phyloP scores from a whole-genome alignment of 2,797 vertebrate species.

The Lacerta bilineata region DNA sequence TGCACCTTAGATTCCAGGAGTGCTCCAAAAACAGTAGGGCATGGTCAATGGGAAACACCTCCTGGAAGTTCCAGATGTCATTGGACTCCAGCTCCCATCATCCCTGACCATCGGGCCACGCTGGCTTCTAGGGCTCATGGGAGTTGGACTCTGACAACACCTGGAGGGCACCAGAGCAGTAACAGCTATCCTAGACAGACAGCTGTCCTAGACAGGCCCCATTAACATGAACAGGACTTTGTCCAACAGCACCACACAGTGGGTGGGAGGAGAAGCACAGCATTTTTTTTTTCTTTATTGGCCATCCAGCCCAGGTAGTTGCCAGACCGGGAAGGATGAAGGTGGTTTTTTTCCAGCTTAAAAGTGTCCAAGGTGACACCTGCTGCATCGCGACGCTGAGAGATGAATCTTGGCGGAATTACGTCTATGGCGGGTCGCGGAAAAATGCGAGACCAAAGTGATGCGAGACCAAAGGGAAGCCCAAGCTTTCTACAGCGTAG shows the following conservation, averaged over 20 bases:
- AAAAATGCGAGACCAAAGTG: slow-evolving; percentile 27
- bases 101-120: background rate
- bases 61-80: no score
- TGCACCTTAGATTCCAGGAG: background rate
- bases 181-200: background rate
- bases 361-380: no score
- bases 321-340: no score
- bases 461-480: slow-evolving; percentile 28
- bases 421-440: background rate
- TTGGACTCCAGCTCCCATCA: background rate
- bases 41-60: background rate
- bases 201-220: background rate
- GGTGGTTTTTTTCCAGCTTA: no score
- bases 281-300: no score
- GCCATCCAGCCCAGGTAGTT: background rate
- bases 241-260: no score
- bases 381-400: background rate
- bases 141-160: background rate
- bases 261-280: background rate
- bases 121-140: background rate
- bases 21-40: rapidly evolving
- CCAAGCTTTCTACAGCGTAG: slow-evolving; percentile 51
- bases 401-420: background rate
- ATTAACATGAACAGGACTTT: background rate
- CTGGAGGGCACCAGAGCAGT: background rate